Percentiles rank a stretch among this genome's conserved stretches.
phyloP scores from a whole-genome alignment of 2,888 invertebrate genomes.

The Hemaris fuciformis region DNA sequence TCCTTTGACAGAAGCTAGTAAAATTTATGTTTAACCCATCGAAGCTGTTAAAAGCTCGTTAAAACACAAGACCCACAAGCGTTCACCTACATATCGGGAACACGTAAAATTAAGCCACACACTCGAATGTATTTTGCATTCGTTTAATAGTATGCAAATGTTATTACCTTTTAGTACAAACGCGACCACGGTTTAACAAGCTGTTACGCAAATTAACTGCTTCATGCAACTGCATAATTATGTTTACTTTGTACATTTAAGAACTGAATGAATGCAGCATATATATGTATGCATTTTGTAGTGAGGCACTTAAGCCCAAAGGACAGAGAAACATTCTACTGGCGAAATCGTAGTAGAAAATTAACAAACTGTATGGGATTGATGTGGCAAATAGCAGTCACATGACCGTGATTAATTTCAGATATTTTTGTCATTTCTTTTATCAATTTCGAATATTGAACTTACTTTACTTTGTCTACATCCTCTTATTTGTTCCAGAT shows the following conservation, averaged over 20 bases:
- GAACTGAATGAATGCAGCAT: neutral
- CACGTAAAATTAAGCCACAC: neutral
- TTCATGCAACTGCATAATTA: neutral
- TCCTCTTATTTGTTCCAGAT: no score
- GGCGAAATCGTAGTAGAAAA: neutral
- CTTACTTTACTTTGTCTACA: no score
- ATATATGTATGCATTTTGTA: neutral
- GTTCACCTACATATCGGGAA: neutral
- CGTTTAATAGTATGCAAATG: conserved; percentile 48
- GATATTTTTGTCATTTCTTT: no score
- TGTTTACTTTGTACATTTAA: neutral
- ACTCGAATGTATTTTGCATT: neutral
- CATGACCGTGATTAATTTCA: no score
- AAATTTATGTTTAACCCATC: neutral
- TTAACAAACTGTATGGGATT: neutral
- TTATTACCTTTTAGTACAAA: conserved; percentile 31
- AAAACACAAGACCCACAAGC: neutral
- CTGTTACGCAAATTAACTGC: conserved; percentile 1
- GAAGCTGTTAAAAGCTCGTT: neutral
- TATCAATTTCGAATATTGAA: no score
- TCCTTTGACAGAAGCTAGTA: neutral
- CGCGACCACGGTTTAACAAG: conserved; percentile 10
- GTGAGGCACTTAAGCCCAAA: no score
- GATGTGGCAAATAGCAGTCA: no score
- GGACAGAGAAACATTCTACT: no score